Conservation (phyloP, 2,113 vertebrate genomes). For the Aplodontia rufa region DNA sequence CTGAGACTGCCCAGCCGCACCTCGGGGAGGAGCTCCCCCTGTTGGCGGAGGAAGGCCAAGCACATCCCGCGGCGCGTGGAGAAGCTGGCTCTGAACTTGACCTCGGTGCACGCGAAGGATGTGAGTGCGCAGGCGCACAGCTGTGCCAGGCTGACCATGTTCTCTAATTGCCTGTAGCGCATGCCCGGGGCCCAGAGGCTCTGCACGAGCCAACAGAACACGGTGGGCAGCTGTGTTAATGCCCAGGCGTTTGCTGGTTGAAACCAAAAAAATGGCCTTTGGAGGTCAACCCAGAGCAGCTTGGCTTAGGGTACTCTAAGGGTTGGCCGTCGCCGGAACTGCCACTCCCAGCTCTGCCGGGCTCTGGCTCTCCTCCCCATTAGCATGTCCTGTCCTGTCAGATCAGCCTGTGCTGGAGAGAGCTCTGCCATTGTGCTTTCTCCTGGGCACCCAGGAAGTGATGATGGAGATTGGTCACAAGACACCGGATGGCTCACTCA, state of each 20-base stretch:
- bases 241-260: rapidly evolving
- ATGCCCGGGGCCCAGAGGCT: background rate
- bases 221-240: background rate
- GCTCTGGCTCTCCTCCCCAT: background rate
- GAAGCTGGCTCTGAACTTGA: background rate
- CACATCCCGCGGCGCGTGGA: background rate
- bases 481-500: background rate
- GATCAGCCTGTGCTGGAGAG: background rate
- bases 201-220: too few relatives aligned
- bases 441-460: background rate
- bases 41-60: background rate
- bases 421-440: background rate
- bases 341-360: background rate
- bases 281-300: background rate
- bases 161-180: background rate
- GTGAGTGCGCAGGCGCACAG: rapidly evolving
- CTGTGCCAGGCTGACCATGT: too few relatives aligned
- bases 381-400: background rate
- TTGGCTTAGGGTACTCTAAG: background rate
- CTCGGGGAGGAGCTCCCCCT: background rate
- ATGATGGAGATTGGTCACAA: background rate
- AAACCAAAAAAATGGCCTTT: background rate
- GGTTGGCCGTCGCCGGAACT: too few relatives aligned
- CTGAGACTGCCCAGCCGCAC: too few relatives aligned
- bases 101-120: background rate